Conservation (phyloP, 2,888 invertebrate species). For the Pyrrhia umbra region DNA sequence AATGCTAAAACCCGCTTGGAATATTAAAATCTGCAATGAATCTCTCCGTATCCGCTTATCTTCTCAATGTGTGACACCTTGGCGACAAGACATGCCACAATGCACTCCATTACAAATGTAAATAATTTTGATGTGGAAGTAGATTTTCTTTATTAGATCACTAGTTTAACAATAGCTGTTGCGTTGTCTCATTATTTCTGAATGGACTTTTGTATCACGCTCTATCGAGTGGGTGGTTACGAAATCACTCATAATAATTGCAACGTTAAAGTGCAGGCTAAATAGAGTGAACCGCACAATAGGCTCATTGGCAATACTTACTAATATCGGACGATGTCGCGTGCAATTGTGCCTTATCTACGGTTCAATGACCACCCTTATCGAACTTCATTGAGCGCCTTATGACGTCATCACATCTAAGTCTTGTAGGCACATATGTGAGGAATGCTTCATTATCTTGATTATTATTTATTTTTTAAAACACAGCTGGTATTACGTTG, state of each 20-base stretch:
- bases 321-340: constrained; percentile 65
- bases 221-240: constrained; percentile 39
- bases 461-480: constrained; percentile 30
- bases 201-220: constrained; percentile 31
- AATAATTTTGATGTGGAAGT: constrained; percentile 10
- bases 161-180: constrained; percentile 4
- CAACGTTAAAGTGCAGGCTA: constrained; percentile 55
- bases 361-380: constrained; percentile 81
- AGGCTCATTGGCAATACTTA: constrained; percentile 64
- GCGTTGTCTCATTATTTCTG: constrained; percentile 20
- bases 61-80: not conserved
- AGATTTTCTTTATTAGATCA: constrained; percentile 15
- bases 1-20: constrained; percentile 39
- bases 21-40: constrained; percentile 44
- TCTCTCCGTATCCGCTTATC: constrained; percentile 15
- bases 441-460: constrained; percentile 40
- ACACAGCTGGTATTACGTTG: constrained; percentile 1
- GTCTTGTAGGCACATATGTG: constrained; percentile 33
- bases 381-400: constrained; percentile 80
- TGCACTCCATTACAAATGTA: constrained; percentile 2
- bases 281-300: constrained; percentile 56
- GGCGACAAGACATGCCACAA: constrained; percentile 16
- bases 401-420: constrained; percentile 69
- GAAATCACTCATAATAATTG: constrained; percentile 53
- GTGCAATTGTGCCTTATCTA: constrained; percentile 72